Base-by-base conservation (phyloP, 2,113 vertebrate genomes). In the Connochaetes taurinus region DNA sequence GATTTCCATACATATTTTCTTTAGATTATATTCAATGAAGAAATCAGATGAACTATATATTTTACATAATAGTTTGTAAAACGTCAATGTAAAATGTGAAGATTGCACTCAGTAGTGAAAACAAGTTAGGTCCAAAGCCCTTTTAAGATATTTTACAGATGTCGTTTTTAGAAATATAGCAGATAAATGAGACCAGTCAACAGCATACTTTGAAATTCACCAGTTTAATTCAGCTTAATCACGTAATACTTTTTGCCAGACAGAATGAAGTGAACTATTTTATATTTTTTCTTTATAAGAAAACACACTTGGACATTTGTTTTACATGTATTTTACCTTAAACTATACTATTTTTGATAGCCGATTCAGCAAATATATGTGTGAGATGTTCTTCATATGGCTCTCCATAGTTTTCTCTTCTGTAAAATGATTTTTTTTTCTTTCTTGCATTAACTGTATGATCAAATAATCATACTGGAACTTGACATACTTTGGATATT, bases 21-120 rank as follows among this genome's bases (percentile, higher is more conserved):
- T 97, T 95, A 90, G 53, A 14, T 86, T 62, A 90, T 82, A 83
- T 93, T 94, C 33, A 85, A 83, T 93, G 90, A 96, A 91, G 19
- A 78, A 86, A 91, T 71, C 15, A 31, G 12, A 87, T 95, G 11
- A 87, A 76, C 43, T 85, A 7, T 53, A 10, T 93, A 88, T 57
- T 91, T 96, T 87, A 52, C 1, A 13, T 88, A 86, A 76, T 47
- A 93, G 78, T 92, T 57, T 80, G 0, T 67, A 94, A 74, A 40
- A 74, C 6, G 2, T 25, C 21, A 74, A 67, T 85, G 45, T 11
- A 71, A 60, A 7, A 43, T 96, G 33, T 40, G 86, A 62, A 91
- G 47, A 76, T 67, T 89, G 8, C 21, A 71, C 47, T 89, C 14
- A 95, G 21, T 25, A 91, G 76, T 90, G 33, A 93, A 84, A 89